A percentile compares a stretch with the other conserved stretches of the same genome.
These are phyloP conservation scores for Zele albiditarsus DNA, from an alignment of 2,888 invertebrate genomes.

Conservation along the genomic window DNA sequence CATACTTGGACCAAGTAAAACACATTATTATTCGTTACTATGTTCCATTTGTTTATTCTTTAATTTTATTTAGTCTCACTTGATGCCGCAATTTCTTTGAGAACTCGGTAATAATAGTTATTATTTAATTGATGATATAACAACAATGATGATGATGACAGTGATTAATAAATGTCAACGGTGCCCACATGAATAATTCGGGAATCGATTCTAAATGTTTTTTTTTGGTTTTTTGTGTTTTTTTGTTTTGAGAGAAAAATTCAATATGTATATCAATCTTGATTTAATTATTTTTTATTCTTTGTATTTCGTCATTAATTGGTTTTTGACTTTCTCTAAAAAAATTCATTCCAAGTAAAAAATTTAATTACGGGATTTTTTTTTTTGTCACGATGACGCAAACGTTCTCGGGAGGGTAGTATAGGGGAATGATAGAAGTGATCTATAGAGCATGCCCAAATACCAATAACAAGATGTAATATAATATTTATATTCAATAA, in stretches of 20 bases:
- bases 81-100: slow-evolving; percentile 12
- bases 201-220: slow-evolving; percentile 35
- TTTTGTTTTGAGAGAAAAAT: slow-evolving; percentile 13
- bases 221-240: slow-evolving; percentile 47
- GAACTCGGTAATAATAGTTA: slow-evolving; percentile 24
- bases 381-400: not conserved
- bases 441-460: slow-evolving; percentile 1
- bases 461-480: slow-evolving; percentile 5
- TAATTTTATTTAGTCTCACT: not conserved
- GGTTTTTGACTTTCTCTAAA: slow-evolving; percentile 15
- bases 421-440: not conserved
- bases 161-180: slow-evolving; percentile 42
- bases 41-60: not conserved
- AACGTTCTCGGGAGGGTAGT: not conserved
- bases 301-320: slow-evolving; percentile 22
- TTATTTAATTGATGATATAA: slow-evolving; percentile 32
- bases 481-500: slow-evolving; percentile 22
- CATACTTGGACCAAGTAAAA: not conserved
- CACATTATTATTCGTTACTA: not conserved
- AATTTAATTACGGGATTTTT: not conserved
- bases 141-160: slow-evolving; percentile 40
- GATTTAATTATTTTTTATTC: slow-evolving; percentile 39
- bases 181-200: slow-evolving; percentile 43
- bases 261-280: slow-evolving; percentile 5
- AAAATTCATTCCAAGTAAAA: slow-evolving; percentile 27